Conservation (phyloP, 2,888 invertebrate species). For the Drosophila lutescens region DNA sequence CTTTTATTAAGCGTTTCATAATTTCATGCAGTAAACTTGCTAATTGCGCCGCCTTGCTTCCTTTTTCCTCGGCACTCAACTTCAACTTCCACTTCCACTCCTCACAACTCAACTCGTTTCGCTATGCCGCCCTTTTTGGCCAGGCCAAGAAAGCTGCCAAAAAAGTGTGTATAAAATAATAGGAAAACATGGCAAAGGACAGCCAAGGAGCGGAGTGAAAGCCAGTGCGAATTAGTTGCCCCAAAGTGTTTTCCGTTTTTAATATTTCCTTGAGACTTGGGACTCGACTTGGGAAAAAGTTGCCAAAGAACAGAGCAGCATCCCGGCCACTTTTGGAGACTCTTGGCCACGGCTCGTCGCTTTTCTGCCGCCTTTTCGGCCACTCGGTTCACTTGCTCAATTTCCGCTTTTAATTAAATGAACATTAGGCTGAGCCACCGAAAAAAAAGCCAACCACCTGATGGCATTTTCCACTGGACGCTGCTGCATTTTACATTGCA, state of each 20-base stretch:
- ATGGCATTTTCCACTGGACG: background rate
- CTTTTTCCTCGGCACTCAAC: slow-evolving; percentile 67
- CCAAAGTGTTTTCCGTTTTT: slow-evolving; percentile 78
- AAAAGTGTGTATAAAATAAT: slow-evolving; percentile 36
- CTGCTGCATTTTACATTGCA: slow-evolving; percentile 14
- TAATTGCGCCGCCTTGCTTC: slow-evolving; percentile 72
- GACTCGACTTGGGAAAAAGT: slow-evolving; percentile 62
- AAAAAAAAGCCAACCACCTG: slow-evolving; percentile 43
- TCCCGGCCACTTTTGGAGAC: slow-evolving; percentile 51
- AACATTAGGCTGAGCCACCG: slow-evolving; percentile 57
- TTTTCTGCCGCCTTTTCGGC: slow-evolving; percentile 33
- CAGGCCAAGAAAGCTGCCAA: slow-evolving; percentile 69
- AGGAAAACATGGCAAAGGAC: slow-evolving; percentile 29
- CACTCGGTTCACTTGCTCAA: slow-evolving; percentile 65
- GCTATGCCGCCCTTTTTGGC: slow-evolving; percentile 40
- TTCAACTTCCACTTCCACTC: slow-evolving; percentile 15
- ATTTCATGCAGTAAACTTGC: slow-evolving; percentile 79
- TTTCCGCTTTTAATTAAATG: slow-evolving; percentile 80
- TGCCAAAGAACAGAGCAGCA: slow-evolving; percentile 32
- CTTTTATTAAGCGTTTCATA: slow-evolving; percentile 73
- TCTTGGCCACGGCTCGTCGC: slow-evolving; percentile 55
- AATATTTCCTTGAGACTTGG: slow-evolving; percentile 60
- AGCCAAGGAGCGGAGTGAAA: slow-evolving; percentile 12
- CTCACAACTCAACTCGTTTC: slow-evolving; percentile 36
- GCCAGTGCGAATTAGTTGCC: slow-evolving; percentile 70